Percentiles rank a stretch among this genome's conserved stretches.
phyloP scores from a whole-genome alignment of 1,140 invertebrate species.

The Lepidurus apus region DNA sequence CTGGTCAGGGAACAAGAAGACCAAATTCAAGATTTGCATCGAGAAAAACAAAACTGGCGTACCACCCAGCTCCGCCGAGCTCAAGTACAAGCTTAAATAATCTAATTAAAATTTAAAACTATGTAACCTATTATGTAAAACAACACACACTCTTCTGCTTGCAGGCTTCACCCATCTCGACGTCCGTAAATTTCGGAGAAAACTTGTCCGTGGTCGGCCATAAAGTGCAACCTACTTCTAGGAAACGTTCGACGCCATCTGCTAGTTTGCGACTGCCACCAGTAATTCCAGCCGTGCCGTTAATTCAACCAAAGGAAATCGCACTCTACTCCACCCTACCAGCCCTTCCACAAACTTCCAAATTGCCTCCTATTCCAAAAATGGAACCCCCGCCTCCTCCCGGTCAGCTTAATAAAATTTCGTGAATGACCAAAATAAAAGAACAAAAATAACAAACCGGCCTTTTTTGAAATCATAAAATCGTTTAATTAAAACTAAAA shows the following conservation, averaged over 20 bases:
- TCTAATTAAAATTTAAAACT: not conserved
- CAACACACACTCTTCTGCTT: not conserved
- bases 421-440: not conserved
- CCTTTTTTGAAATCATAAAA: too few species aligned
- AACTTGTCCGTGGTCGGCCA: not conserved
- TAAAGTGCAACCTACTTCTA: not conserved
- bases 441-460: too few species aligned
- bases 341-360: not conserved
- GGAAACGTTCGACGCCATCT: not conserved
- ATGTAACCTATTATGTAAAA: not conserved
- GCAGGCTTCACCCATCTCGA: not conserved
- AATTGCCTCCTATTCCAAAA: conserved; percentile 7
- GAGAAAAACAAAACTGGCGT: conserved; percentile 13
- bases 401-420: not conserved
- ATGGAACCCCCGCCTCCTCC: not conserved
- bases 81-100: not conserved
- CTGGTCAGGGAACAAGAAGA: not conserved
- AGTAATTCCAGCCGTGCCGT: not conserved
- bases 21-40: not conserved
- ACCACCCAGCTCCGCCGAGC: not conserved
- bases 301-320: conserved; percentile 4
- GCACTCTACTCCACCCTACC: not conserved
- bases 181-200: not conserved
- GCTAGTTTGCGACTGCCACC: not conserved
- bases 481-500: too few species aligned